phyloP scores from a whole-genome alignment of 2,888 invertebrate species.

The Ligdia adustata region DNA sequence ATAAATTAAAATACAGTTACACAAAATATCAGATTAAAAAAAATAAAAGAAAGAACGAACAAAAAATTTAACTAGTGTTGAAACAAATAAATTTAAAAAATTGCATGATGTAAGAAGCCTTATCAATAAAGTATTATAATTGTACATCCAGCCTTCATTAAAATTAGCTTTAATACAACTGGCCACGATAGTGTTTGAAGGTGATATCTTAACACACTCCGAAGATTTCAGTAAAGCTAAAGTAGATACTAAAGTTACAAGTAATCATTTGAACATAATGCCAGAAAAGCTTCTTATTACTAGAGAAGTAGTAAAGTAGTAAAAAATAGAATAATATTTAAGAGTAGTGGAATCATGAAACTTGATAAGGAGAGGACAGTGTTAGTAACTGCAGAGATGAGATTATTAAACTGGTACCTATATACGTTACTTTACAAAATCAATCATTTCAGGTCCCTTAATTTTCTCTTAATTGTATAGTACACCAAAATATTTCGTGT shows the following conservation, averaged over 20 bases:
- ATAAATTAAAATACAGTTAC: constrained; percentile 19
- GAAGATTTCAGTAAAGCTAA: constrained; percentile 42
- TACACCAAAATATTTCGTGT: constrained; percentile 79
- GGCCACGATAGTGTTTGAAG: constrained; percentile 75
- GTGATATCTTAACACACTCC: constrained; percentile 59
- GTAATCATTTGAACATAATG: constrained; percentile 44
- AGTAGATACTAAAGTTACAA: constrained; percentile 35
- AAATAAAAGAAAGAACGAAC: constrained; percentile 3
- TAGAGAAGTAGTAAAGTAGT: constrained; percentile 64
- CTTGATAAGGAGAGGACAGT: constrained; percentile 58
- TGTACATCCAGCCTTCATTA: constrained; percentile 67
- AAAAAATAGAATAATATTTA: constrained; percentile 70
- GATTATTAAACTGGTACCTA: constrained; percentile 82
- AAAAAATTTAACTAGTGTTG: constrained; percentile 13
- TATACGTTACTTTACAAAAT: constrained; percentile 64
- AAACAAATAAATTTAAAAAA: constrained; percentile 14
- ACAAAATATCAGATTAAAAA: constrained; percentile 15
- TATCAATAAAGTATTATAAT: constrained; percentile 49
- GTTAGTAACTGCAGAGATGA: constrained; percentile 75
- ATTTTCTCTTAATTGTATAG: constrained; percentile 78
- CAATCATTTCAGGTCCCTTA: constrained; percentile 82
- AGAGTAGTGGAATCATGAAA: constrained; percentile 43
- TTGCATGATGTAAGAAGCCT: constrained; percentile 45
- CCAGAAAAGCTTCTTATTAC: constrained; percentile 63
- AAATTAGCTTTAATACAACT: constrained; percentile 77